These are phyloP conservation scores for Pelagia noctiluca DNA, from an alignment of 30 jellyfish, hydroid and myxozoan genomes.

Conservation along the genomic window DNA sequence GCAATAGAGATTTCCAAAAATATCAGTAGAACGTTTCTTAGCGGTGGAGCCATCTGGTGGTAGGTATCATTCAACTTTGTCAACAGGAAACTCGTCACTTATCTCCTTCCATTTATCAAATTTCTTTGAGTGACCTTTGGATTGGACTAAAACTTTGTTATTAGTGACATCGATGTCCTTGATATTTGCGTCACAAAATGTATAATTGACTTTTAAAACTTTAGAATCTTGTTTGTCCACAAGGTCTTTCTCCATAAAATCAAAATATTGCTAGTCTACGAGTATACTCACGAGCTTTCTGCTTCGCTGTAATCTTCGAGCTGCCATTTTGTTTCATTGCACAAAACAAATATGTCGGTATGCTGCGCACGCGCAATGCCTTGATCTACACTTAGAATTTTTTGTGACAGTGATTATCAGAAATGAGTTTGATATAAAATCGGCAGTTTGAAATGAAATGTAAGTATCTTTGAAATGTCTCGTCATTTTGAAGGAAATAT, in stretches of 20 bases:
- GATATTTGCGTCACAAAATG: constrained; percentile 13
- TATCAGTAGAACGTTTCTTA: background rate
- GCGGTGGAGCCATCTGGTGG: background rate
- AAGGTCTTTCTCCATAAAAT: background rate
- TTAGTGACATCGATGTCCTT: constrained; percentile 18
- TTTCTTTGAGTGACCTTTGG: background rate
- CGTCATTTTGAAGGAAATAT: no score
- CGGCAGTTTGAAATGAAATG: no score
- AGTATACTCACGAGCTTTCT: background rate
- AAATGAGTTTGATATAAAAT: constrained; percentile 4
- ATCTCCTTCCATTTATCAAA: constrained; percentile 16
- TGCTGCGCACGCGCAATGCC: constrained; percentile 2
- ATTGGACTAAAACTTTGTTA: background rate
- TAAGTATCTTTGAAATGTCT: no score
- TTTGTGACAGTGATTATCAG: background rate
- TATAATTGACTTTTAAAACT: background rate
- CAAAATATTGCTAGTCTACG: background rate
- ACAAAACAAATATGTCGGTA: background rate
- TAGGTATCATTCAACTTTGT: background rate
- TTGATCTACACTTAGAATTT: background rate
- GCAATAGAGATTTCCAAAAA: background rate
- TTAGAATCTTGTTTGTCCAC: background rate
- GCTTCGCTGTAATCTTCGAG: background rate
- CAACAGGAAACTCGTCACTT: constrained; percentile 19
- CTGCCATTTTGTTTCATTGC: background rate